phyloP scores from a whole-genome alignment of 2,888 invertebrate species.

The Vesta saturnalis region DNA sequence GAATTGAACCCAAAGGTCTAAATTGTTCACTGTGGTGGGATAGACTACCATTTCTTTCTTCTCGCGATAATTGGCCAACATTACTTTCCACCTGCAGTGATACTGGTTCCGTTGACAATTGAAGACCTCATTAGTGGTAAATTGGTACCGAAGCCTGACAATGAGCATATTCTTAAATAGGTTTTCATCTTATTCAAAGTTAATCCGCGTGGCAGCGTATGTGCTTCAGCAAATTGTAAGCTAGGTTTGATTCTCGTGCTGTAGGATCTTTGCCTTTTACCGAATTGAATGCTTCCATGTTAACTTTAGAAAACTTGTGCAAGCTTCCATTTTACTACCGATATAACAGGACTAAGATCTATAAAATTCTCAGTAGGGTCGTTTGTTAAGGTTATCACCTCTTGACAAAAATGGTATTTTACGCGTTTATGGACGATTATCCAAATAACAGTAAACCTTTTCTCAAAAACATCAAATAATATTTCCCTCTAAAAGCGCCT shows the following conservation, averaged over 20 bases:
- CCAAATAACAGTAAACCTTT: not conserved
- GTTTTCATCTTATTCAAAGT: too few species aligned
- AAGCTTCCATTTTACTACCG: not conserved
- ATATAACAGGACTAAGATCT: not conserved
- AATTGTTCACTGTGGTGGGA: not conserved
- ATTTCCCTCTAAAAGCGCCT: not conserved
- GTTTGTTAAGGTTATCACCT: not conserved
- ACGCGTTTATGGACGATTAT: not conserved
- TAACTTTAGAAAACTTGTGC: not conserved
- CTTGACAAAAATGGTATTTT: not conserved
- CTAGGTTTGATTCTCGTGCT: too few species aligned
- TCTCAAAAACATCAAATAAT: not conserved
- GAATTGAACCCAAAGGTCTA: conserved; percentile 36
- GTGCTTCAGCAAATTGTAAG: too few species aligned
- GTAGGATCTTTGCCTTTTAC: too few species aligned
- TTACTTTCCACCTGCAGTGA: not conserved
- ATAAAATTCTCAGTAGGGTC: too few species aligned
- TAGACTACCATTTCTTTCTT: not conserved
- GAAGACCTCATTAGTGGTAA: too few species aligned
- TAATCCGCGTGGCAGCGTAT: too few species aligned
- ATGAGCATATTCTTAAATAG: too few species aligned
- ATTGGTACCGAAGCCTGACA: too few species aligned
- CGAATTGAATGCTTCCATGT: too few species aligned
- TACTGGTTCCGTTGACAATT: not conserved
- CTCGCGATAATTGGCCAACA: not conserved